Evolutionary conservation across 1,140 invertebrate species (phyloP).

Genomic region (Philotrypesis tridentata): DNA sequence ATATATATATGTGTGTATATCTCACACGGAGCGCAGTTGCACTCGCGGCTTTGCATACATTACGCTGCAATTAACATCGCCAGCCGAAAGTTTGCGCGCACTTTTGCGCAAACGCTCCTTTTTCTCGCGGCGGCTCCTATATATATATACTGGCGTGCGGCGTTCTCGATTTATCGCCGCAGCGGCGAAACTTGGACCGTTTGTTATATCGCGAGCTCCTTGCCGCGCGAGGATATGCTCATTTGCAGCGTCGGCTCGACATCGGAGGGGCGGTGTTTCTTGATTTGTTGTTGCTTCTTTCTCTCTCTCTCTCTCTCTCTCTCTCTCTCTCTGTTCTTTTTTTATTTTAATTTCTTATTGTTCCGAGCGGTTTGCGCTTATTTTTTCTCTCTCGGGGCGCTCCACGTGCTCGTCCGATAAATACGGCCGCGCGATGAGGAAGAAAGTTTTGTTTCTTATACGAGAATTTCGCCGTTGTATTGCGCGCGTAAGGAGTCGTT

Average conservation of each 20-base stretch:
- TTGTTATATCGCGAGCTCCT: background rate
- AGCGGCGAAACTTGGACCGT: background rate
- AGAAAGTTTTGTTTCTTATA: no score
- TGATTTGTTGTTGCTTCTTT: background rate
- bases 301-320: constrained; percentile 31
- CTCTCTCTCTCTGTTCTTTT: no score
- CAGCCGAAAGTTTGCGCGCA: constrained; percentile 52
- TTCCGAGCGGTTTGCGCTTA: no score
- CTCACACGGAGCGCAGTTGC: background rate
- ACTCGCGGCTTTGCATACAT: constrained; percentile 58
- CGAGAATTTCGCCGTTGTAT: no score
- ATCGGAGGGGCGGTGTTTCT: background rate
- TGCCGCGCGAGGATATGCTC: background rate
- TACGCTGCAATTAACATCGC: constrained; percentile 61
- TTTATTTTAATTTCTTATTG: no score
- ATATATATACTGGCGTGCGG: no score
- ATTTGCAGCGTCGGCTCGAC: background rate
- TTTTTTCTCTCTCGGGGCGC: no score
- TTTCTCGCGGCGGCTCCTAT: background rate
- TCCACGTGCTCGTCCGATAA: no score
- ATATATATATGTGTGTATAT: background rate
- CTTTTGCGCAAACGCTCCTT: constrained; percentile 43
- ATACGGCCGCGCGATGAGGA: no score
- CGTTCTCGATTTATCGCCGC: background rate
- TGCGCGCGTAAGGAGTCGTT: no score